Percentiles rank a stretch among this genome's conserved stretches.
Evolutionary conservation across 1,140 invertebrate genomes (phyloP).

Genomic region (Brachionus koreanus): DNA sequence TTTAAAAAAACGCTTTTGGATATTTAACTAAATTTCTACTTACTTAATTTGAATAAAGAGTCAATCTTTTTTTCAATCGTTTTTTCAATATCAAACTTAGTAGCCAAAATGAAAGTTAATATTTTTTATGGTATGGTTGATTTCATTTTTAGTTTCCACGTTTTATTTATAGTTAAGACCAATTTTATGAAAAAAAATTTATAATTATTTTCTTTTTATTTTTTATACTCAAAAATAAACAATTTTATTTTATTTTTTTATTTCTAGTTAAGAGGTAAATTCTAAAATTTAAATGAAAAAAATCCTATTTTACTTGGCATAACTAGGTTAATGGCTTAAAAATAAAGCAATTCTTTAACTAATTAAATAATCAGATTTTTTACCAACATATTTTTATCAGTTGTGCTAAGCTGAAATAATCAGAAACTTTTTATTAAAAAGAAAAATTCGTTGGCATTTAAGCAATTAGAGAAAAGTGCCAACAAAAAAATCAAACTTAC

Average conservation of each 20-base stretch:
- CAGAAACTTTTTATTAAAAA: neutral
- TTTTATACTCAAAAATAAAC: neutral
- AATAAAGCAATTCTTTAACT: neutral
- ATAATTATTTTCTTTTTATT: too few relatives aligned
- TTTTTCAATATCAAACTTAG: too few relatives aligned
- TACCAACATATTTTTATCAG: neutral
- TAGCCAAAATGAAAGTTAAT: too few relatives aligned
- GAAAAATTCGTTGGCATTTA: neutral
- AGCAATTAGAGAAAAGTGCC: neutral
- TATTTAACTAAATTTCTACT: too few relatives aligned
- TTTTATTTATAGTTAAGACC: too few relatives aligned
- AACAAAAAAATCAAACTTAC: neutral
- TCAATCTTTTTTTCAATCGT: too few relatives aligned
- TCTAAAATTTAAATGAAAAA: neutral
- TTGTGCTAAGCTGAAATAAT: too few relatives aligned
- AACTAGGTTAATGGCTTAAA: neutral
- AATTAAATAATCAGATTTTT: neutral
- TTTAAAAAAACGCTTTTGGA: too few relatives aligned
- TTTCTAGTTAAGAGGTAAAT: neutral
- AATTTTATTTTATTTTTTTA: neutral
- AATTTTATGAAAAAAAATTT: too few relatives aligned
- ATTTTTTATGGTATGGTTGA: too few relatives aligned
- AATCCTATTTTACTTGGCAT: neutral
- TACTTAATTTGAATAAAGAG: too few relatives aligned
- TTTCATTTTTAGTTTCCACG: too few relatives aligned